Evolutionary conservation across 37 sponge, comb jelly and placozoan genomes (phyloP).

Genomic region (Haliclona indistincta): DNA sequence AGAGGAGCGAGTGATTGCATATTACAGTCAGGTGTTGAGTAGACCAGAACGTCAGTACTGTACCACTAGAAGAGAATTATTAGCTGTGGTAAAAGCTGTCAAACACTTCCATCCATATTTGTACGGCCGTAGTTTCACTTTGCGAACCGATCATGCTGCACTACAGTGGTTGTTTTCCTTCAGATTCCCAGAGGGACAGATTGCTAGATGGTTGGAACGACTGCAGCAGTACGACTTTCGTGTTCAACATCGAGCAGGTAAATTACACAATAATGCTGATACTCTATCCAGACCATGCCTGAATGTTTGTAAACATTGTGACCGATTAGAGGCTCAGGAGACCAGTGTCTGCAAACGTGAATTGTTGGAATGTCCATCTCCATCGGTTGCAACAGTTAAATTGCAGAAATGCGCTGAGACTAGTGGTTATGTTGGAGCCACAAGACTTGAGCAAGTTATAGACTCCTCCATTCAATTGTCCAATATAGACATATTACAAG

Average conservation of each 20-base stretch:
- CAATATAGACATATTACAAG: constrained; percentile 8
- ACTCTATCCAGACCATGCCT: constrained; percentile 28
- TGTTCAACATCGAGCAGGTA: background rate
- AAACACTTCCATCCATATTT: constrained; percentile 47
- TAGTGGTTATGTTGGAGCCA: too few species aligned
- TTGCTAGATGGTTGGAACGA: constrained; percentile 20
- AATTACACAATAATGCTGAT: constrained; percentile 31
- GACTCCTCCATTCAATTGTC: too few species aligned
- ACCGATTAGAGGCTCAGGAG: constrained; percentile 7
- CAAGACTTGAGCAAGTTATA: too few species aligned
- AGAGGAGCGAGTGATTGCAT: constrained; percentile 42
- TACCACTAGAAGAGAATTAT: constrained; percentile 40
- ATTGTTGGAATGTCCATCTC: too few species aligned
- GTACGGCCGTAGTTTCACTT: constrained; percentile 18
- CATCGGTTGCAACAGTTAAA: too few species aligned
- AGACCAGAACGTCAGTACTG: constrained; percentile 39
- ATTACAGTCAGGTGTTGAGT: constrained; percentile 34
- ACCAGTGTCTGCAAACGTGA: too few species aligned
- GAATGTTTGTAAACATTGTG: constrained; percentile 25
- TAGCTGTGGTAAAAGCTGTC: constrained; percentile 26
- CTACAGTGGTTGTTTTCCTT: constrained; percentile 23
- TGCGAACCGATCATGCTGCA: constrained; percentile 54
- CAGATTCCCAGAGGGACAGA: constrained; percentile 27
- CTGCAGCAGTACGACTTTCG: constrained; percentile 12
- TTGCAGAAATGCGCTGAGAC: too few species aligned